Base-by-base conservation (phyloP, 2,113 vertebrate genomes). In the Loxodonta africana region DNA sequence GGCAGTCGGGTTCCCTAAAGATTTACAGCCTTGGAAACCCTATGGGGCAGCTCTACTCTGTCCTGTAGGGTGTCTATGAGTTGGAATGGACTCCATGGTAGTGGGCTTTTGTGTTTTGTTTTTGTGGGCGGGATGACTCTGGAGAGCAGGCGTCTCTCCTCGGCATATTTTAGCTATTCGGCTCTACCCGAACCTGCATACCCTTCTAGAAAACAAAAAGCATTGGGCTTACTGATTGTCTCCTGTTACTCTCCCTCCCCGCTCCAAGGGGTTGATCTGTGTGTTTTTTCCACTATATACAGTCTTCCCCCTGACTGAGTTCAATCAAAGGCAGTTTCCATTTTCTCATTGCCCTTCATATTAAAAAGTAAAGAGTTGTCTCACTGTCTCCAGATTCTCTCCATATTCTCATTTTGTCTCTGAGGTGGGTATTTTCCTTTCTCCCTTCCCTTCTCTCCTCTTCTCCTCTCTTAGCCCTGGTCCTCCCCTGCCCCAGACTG, bases 381-480 rank as follows among this genome's bases (percentile, higher is more conserved):
- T 57, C 15, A 4, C 2, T 12, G 30, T 53, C 2, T 87, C 53
- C 65, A 4, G 65, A 57, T 57, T 57, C 51, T 5, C 71, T 83
- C 20, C 7, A 4, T 4, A 12, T 5, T 30, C 28, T 53, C 18
- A 57, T 18, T 46, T 10, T 60, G 73, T 41, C 63, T 20, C 48
- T 0, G 18, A 28, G 63, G 1, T 30, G 4, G 8, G 18, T 2
- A 1, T 23, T 6, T 62, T n/a, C n/a, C 6, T 3, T 21, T 18
- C 37, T 21, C 5, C 11, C 48, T 23, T 57, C 81, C 15, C 60
- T 83, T 23, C 8, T 53, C 21, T 28, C 10, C 21, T 28, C 10
- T 53, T 10, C 25, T 60, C 10, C 26, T 5, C 33, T 14, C n/a
- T 5, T 44, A 23, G 2, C 6, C 20, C 33, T 21, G 17, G 67